Conservation (phyloP, 35 echinoderm and acorn worm species). For the Apostichopus californicus region DNA sequence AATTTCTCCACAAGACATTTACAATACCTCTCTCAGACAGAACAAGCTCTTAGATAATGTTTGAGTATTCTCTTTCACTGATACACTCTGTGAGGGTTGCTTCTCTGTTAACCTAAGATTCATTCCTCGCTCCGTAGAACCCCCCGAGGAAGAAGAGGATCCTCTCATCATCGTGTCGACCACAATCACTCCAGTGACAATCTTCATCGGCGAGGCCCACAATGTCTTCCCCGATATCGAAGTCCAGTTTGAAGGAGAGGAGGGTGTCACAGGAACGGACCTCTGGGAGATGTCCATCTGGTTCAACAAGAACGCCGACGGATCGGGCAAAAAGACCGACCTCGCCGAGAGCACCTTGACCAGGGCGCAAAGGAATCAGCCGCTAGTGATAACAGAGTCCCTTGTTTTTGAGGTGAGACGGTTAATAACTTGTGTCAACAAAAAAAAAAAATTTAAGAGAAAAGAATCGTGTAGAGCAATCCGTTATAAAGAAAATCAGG, state of each 20-base stretch:
- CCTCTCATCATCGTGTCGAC: conserved; percentile 44
- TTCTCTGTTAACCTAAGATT: no score
- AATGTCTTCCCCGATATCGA: conserved; percentile 39
- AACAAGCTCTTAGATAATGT: no score
- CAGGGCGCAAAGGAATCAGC: neutral
- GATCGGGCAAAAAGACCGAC: conserved; percentile 36
- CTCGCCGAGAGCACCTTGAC: neutral
- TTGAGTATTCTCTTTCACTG: no score
- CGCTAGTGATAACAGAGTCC: conserved; percentile 23
- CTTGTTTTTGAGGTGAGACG: conserved; percentile 29
- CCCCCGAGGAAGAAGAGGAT: conserved; percentile 29
- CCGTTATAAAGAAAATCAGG: no score
- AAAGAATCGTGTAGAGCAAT: no score
- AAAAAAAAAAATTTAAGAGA: no score
- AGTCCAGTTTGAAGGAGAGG: conserved; percentile 22
- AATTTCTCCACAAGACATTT: no score
- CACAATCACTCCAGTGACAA: conserved; percentile 36
- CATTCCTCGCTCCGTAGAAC: neutral
- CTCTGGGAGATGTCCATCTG: conserved; percentile 46
- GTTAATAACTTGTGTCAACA: no score
- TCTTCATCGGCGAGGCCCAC: conserved; percentile 22
- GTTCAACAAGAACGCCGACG: conserved; percentile 46
- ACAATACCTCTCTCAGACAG: no score
- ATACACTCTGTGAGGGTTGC: no score
- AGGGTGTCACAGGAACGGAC: conserved; percentile 32